Evolutionary conservation across 1,140 invertebrate genomes (phyloP).

Genomic region (Cylas formicarius): DNA sequence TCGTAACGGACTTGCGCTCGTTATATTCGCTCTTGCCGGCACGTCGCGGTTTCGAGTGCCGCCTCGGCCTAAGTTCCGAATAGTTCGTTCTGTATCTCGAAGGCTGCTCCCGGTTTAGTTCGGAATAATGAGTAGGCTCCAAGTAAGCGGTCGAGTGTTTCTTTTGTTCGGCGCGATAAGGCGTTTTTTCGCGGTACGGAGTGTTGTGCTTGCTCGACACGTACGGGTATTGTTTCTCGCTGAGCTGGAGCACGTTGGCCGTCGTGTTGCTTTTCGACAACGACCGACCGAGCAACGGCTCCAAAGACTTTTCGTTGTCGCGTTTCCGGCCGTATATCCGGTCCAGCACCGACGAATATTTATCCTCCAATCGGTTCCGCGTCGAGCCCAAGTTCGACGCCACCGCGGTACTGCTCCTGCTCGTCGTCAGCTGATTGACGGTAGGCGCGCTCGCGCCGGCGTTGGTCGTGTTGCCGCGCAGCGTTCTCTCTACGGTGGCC

Average conservation of each 20-base stretch:
- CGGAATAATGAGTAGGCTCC: constrained; percentile 35
- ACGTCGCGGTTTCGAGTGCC: constrained; percentile 41
- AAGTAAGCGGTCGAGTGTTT: constrained; percentile 27
- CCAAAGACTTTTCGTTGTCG: constrained; percentile 58
- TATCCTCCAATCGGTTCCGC: constrained; percentile 62
- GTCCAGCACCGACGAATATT: constrained; percentile 65
- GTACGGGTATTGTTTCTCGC: constrained; percentile 62
- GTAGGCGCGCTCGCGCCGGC: constrained; percentile 17
- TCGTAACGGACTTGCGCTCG: constrained; percentile 37
- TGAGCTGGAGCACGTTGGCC: constrained; percentile 48
- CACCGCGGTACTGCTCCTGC: constrained; percentile 43
- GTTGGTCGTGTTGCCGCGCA: constrained; percentile 25
- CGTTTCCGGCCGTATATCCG: constrained; percentile 53
- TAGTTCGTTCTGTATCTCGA: constrained; percentile 36
- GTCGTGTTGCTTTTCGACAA: constrained; percentile 54
- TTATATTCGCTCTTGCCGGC: constrained; percentile 44
- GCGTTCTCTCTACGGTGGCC: constrained; percentile 34
- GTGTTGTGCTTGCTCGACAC: constrained; percentile 25
- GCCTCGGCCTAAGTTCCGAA: constrained; percentile 41
- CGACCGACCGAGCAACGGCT: constrained; percentile 44
- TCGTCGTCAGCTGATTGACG: constrained; percentile 23
- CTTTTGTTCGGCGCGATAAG: constrained; percentile 42
- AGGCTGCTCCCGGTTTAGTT: constrained; percentile 33
- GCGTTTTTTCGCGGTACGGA: constrained; percentile 50
- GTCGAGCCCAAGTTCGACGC: constrained; percentile 47